These are phyloP conservation scores for Ypsolopha sequella DNA, from an alignment of 2,888 invertebrate species.

Conservation along the genomic window DNA sequence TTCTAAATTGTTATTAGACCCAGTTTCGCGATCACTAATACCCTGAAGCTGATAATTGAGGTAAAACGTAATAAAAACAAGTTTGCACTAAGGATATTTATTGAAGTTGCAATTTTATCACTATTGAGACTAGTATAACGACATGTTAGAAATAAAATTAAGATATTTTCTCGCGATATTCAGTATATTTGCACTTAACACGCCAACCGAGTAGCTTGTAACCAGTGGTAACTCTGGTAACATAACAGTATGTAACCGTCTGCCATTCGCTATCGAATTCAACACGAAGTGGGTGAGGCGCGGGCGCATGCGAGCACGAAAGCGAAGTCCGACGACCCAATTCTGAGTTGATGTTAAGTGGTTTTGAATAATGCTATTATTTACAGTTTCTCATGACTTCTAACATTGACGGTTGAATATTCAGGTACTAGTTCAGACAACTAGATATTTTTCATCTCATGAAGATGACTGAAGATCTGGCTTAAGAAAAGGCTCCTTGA, in stretches of 20 bases:
- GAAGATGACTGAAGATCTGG: no score
- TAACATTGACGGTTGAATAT: no score
- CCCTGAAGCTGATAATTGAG: background rate
- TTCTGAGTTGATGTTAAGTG: constrained; percentile 9
- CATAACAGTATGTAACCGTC: constrained; percentile 4
- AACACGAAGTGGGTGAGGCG: background rate
- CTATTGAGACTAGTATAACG: no score
- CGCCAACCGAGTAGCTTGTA: background rate
- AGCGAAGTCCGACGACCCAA: constrained; percentile 10
- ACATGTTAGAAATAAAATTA: background rate
- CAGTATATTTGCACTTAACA: background rate
- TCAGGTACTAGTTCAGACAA: no score
- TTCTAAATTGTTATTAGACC: no score
- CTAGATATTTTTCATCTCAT: no score
- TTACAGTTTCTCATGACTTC: background rate
- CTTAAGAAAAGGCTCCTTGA: no score
- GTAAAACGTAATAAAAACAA: background rate
- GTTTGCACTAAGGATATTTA: background rate
- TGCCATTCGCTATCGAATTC: constrained; percentile 1
- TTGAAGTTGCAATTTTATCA: background rate
- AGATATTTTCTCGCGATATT: background rate
- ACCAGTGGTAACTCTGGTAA: background rate
- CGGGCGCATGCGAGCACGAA: constrained; percentile 4
- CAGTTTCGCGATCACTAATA: background rate
- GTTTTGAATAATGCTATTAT: background rate